A percentile compares a stretch with the other conserved stretches of the same genome.
Conservation (phyloP, 2,113 vertebrate species). For the Podarcis muralis region DNA sequence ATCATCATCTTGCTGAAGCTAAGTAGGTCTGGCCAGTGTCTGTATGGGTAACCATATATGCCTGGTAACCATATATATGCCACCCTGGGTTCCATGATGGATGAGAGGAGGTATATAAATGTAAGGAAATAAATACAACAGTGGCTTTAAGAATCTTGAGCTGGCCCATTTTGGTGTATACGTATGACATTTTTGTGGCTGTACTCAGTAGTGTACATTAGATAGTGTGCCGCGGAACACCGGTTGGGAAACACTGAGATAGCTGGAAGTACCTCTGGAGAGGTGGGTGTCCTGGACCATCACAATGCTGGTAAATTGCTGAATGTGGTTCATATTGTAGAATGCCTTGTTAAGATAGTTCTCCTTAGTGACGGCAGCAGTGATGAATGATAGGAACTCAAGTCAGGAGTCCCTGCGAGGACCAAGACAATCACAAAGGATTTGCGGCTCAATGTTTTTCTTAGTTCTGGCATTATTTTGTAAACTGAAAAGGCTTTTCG, state of each 20-base stretch:
- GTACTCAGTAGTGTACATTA: neutral
- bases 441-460: neutral
- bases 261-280: neutral
- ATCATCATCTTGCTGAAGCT: neutral
- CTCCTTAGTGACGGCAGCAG: neutral
- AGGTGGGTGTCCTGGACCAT: neutral
- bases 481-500: neutral
- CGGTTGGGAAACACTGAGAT: too few species aligned
- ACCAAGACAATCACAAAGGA: conserved; percentile 23
- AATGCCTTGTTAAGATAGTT: neutral
- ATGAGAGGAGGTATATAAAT: too few species aligned
- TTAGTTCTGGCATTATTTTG: neutral
- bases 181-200: neutral
- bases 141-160: neutral
- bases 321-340: neutral
- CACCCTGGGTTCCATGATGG: too few species aligned
- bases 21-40: neutral
- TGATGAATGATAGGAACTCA: neutral
- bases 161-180: neutral
- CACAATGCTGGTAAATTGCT: neutral
- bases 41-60: too few species aligned
- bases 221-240: too few species aligned
- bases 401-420: neutral
- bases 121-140: too few species aligned
- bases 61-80: too few species aligned